Percentiles rank a stretch among this genome's conserved stretches.
phyloP scores from a whole-genome alignment of 2,888 invertebrate genomes.

The Pedicia rivosa region DNA sequence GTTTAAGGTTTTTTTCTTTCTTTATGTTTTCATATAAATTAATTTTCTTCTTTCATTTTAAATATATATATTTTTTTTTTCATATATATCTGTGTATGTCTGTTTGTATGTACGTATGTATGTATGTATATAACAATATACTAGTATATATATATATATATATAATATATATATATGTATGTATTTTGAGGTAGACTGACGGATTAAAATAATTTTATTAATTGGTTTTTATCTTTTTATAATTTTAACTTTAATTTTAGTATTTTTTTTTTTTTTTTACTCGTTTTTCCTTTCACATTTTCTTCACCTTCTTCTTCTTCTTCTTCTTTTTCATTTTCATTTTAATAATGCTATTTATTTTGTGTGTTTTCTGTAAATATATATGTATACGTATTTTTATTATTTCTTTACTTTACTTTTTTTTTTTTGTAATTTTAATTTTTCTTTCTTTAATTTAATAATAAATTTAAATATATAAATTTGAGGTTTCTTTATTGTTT shows the following conservation, averaged over 20 bases:
- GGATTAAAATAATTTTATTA: constrained; percentile 2
- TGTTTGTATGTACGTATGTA: neutral
- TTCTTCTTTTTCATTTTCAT: neutral
- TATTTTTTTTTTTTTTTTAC: neutral
- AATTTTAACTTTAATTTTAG: constrained; percentile 2
- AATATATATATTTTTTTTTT: neutral
- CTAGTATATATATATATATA: neutral
- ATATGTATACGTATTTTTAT: constrained; percentile 3
- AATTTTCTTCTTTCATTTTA: neutral
- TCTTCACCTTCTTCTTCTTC: constrained; percentile 1
- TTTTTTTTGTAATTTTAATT: constrained; percentile 2
- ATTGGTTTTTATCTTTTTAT: neutral
- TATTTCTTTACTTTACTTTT: constrained; percentile 1
- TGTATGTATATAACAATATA: constrained; percentile 2
- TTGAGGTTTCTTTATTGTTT: no score
- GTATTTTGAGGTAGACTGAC: constrained; percentile 5
- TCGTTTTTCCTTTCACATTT: neutral
- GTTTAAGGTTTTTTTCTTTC: neutral
- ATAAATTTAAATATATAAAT: no score
- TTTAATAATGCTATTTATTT: constrained; percentile 4
- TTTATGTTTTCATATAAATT: neutral
- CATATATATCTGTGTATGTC: neutral
- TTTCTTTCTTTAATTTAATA: no score
- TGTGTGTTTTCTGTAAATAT: no score
- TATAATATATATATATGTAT: neutral